Evolutionary conservation across 1,140 invertebrate genomes (phyloP).

Genomic region (Diabrotica virgifera): DNA sequence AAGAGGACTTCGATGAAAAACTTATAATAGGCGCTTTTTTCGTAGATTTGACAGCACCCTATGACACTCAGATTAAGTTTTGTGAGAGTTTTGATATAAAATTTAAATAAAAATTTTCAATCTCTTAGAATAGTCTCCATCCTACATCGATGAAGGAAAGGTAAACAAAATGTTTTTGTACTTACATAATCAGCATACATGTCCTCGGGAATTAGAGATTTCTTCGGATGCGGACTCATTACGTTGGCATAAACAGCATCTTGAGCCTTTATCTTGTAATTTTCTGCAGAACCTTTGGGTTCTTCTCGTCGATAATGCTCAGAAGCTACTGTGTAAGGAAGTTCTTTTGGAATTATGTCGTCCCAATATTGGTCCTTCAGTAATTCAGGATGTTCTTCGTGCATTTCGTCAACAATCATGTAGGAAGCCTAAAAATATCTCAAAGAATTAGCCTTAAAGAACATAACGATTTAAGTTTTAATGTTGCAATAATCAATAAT

Average conservation of each 20-base stretch:
- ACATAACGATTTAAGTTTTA: not conserved
- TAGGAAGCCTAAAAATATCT: slow-evolving; percentile 70
- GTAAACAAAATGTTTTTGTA: slow-evolving; percentile 30
- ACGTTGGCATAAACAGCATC: slow-evolving; percentile 79
- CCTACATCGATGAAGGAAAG: too few species aligned
- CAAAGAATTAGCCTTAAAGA: not conserved
- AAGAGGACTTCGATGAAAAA: too few species aligned
- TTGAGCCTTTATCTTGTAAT: slow-evolving; percentile 78
- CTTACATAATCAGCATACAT: slow-evolving; percentile 84
- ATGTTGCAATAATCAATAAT: too few species aligned
- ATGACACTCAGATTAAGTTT: too few species aligned
- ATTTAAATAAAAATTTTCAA: too few species aligned
- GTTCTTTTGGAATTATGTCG: slow-evolving; percentile 81
- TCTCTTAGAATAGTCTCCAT: too few species aligned
- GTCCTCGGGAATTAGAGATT: slow-evolving; percentile 63
- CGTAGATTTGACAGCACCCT: too few species aligned
- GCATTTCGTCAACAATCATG: slow-evolving; percentile 90
- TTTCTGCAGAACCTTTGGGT: slow-evolving; percentile 79
- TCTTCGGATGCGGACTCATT: slow-evolving; percentile 47
- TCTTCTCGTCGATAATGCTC: slow-evolving; percentile 77
- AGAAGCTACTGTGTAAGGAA: slow-evolving; percentile 82
- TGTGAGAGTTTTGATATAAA: too few species aligned
- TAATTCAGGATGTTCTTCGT: slow-evolving; percentile 85
- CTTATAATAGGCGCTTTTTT: too few species aligned
- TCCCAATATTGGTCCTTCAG: slow-evolving; percentile 88